These are phyloP conservation scores for Tautogolabrus adspersus DNA, from an alignment of 2,113 vertebrate species.

Conservation along the genomic window DNA sequence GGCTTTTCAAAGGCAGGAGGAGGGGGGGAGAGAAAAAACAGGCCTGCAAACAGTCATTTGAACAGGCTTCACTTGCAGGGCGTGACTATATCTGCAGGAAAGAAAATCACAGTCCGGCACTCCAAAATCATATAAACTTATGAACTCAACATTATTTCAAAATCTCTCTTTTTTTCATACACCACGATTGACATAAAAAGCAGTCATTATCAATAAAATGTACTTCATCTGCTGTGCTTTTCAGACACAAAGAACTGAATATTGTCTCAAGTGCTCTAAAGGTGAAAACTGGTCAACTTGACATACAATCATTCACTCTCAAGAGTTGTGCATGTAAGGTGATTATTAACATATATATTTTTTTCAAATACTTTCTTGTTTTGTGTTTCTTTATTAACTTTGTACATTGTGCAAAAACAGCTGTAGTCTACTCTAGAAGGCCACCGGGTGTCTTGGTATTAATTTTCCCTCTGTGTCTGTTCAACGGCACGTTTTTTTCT, in stretches of 20 bases:
- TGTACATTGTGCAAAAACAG: conserved; percentile 80
- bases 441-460: conserved; percentile 74
- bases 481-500: conserved; percentile 9
- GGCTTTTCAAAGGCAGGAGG: conserved; percentile 58
- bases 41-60: conserved; percentile 40
- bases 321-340: conserved; percentile 48
- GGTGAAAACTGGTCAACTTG: conserved; percentile 25
- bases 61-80: conserved; percentile 35
- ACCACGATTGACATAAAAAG: conserved; percentile 33
- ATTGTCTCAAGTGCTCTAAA: conserved; percentile 26
- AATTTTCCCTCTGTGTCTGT: conserved; percentile 26
- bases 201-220: conserved; percentile 44
- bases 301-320: conserved; percentile 23
- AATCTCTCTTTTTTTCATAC: conserved; percentile 49
- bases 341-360: conserved; percentile 49
- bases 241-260: conserved; percentile 35
- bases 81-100: conserved; percentile 29
- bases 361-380: conserved; percentile 65
- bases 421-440: conserved; percentile 77
- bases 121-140: conserved; percentile 43
- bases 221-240: conserved; percentile 43
- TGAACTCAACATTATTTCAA: conserved; percentile 35
- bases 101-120: conserved; percentile 52
- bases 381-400: conserved; percentile 48
- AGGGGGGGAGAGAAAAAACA: conserved; percentile 30